A percentile compares a stretch with the other conserved stretches of the same genome.
phyloP scores from a whole-genome alignment of 2,113 vertebrate species.

The Campylorhamphus procurvoides region DNA sequence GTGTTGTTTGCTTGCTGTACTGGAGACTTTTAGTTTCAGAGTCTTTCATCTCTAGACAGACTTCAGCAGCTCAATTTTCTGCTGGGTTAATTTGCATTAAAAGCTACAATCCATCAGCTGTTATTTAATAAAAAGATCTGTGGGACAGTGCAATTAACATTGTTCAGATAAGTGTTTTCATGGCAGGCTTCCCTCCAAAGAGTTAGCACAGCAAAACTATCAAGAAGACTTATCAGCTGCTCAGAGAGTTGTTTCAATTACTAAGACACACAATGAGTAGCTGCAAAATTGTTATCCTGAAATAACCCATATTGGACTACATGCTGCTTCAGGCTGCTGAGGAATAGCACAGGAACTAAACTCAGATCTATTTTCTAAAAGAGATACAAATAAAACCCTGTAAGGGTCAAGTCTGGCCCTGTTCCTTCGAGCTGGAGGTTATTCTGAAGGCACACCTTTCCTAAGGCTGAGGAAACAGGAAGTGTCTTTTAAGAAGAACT shows the following conservation, averaged over 20 bases:
- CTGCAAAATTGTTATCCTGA: not conserved
- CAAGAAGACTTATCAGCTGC: not conserved
- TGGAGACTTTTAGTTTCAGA: not conserved
- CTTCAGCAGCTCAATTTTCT: not conserved
- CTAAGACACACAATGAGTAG: not conserved
- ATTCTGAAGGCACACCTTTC: not conserved
- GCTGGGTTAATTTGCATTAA: not conserved
- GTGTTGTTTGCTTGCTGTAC: not conserved
- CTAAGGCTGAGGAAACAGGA: accelerated
- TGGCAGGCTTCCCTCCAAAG: not conserved
- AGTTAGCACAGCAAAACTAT: not conserved
- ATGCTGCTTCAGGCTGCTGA: not conserved
- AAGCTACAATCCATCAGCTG: accelerated
- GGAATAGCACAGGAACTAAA: not conserved
- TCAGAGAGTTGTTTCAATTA: not conserved
- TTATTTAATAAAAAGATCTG: not conserved
- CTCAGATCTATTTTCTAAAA: not conserved
- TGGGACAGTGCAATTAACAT: not conserved
- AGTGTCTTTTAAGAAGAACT: not conserved
- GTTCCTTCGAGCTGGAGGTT: not conserved
- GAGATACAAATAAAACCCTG: not conserved
- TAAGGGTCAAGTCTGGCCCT: not conserved
- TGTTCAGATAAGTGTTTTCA: not conserved
- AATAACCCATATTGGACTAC: not conserved
- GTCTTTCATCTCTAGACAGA: not conserved